Base-by-base conservation (phyloP, 2,113 vertebrate species). In the Ovibos moschatus region DNA sequence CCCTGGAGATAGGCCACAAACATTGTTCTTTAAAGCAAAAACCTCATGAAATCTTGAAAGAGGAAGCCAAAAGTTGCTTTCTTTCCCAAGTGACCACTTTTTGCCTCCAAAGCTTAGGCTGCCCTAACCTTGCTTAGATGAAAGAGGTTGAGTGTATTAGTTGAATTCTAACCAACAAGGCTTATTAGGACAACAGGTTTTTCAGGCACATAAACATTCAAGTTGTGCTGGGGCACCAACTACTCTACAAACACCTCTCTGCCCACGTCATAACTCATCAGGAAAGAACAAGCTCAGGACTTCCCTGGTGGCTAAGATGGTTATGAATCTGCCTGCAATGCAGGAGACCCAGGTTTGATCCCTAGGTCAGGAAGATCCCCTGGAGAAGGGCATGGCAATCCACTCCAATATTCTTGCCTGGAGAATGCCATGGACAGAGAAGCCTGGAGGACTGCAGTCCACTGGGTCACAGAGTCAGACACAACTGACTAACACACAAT, bases 41-140 rank as follows among this genome's bases (percentile, higher is more conserved):
- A 30, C 36, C 33, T 92, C 23, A 9, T 51, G 51, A 89, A 95
- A 89, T 40, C 83, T 5, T 12, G 27, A 93, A 96, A 96, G 74
- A 96, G 87, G 94, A 97, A 97, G 82, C 7, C 17, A 51, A 55
- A 57, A 58, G 14, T 57, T 89, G 25, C 53, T 87, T 45, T 87
- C n/a, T 95, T 96, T 78, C 58, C 33, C 84, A 97, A 93, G 93
- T 12, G 21, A 96, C n/a, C 8, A 11, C 3, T 51, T 78, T 95
- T 82, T 55, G 53, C 36, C 19, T 21, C 28, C 47, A 62, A 79
- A 93, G 9, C 5, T 96, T 87, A 91, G 43, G n/a, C 33, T 94
- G 58, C 28, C 36, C 71, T 87, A 30, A 50, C 21, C 23, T 53
- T 82, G 25, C 19, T 92, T 76, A 58, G 47, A 82, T 53, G 47